A percentile compares a stretch with the other conserved stretches of the same genome.
Conservation (phyloP, 1,140 invertebrate species). For the Paraescarpia echinospica region DNA sequence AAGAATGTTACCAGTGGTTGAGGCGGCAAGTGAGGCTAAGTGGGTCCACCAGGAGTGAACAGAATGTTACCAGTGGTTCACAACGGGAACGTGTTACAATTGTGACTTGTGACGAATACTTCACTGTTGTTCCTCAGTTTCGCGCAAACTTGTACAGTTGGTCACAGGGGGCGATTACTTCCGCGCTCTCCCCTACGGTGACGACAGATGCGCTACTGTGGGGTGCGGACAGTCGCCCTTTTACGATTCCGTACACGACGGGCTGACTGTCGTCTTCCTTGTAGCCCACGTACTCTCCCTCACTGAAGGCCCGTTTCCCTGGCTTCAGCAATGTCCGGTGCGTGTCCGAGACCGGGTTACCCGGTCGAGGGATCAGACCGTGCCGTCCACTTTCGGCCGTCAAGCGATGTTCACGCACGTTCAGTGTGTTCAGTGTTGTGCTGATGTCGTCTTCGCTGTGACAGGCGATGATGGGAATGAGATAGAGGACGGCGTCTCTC, state of each 20-base stretch:
- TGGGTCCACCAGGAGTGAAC: too few relatives aligned
- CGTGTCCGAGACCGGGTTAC: background rate
- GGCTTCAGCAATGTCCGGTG: background rate
- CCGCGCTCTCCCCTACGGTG: background rate
- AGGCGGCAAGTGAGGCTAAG: too few relatives aligned
- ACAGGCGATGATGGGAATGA: slow-evolving; percentile 33
- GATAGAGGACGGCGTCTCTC: slow-evolving; percentile 32
- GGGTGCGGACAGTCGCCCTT: background rate
- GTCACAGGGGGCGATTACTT: background rate
- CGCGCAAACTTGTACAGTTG: background rate
- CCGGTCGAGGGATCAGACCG: background rate
- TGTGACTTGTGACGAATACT: too few relatives aligned
- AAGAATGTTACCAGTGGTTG: background rate
- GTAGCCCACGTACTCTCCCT: background rate
- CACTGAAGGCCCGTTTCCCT: background rate
- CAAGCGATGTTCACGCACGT: background rate
- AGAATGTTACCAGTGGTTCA: background rate
- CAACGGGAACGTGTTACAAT: background rate
- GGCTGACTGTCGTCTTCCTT: background rate
- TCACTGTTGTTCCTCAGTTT: background rate
- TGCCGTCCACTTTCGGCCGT: background rate
- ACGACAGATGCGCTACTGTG: background rate
- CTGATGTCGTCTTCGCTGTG: background rate
- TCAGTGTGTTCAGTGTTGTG: background rate
- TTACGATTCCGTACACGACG: background rate